Base-by-base conservation (phyloP, 2,888 invertebrate genomes). In the Troilus luridus region DNA sequence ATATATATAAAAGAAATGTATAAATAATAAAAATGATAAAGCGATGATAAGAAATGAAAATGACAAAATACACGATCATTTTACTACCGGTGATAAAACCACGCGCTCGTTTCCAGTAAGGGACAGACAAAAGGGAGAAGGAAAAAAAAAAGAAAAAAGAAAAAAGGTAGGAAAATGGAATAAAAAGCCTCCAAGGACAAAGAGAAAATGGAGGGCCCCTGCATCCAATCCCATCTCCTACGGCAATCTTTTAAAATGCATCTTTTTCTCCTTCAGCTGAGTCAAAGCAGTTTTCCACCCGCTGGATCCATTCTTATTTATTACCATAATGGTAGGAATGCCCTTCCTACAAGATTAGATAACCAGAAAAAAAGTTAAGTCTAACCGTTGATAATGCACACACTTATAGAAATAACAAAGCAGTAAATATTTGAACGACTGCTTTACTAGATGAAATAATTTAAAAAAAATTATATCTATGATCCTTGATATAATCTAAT, bases 211-310 rank as follows among this genome's bases (percentile, higher is more conserved):
- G 21, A 21, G 41, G 21, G 14, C 3, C 54, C 19, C 58, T 77
- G 77, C 90, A 90, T 77, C 72, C 90, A 90, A 77, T 90, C 90
- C 64, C 89, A 89, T 89, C 89, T 41, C 67, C 89, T 9, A 27
- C 5, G 14, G 90, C 90, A 90, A 77, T 90, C 77, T 72, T 77
- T 77, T 72, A 90, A 64, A 90, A 77, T 90, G 90, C 90, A 90
- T 90, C 90, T 89, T 64, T 67, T 88, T 89, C 89, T 62, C 64
- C 62, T 62, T 62, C 10, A 67, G 62, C 21, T 54, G 56, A 56
- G 17, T 58, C 85, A 85, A 85, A 85, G 85, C 85, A 85, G 85
- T 85, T 85, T 85, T 85, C 85, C 85, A 58, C n/a, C 85, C 85
- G 10, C 85, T 56, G 12, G 12, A 10, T 54, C 85, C 12, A 85